These are phyloP conservation scores for Empidonax alnorum DNA, from an alignment of 2,113 vertebrate genomes.

Conservation along the genomic window DNA sequence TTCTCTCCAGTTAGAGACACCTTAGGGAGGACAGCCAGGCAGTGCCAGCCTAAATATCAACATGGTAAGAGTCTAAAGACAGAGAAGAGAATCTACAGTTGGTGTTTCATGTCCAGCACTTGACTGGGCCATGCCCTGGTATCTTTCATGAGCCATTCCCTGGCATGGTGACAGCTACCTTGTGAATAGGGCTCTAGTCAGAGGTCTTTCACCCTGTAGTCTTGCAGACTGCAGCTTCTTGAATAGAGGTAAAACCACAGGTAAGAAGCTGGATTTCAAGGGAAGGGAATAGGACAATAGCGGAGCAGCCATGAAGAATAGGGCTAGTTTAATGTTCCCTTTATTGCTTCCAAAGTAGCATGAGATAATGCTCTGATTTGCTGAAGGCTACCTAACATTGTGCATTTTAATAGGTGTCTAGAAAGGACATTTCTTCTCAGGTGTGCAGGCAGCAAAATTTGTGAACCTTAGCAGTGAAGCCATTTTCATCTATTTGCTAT, in stretches of 20 bases:
- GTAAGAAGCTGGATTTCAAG: background rate
- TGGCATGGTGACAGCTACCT: background rate
- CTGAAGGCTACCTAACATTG: background rate
- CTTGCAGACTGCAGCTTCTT: background rate
- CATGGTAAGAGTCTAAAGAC: background rate
- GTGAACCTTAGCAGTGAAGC: background rate
- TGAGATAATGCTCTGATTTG: background rate
- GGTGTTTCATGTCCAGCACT: background rate
- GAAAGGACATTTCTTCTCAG: background rate
- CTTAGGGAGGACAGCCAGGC: background rate
- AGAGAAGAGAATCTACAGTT: background rate
- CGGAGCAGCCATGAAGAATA: background rate
- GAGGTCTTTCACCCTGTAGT: background rate
- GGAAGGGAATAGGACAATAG: background rate
- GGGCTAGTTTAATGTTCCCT: background rate
- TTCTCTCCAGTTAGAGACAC: background rate
- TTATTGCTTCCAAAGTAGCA: slow-evolving; percentile 6
- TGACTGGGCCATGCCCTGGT: background rate
- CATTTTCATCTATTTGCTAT: background rate
- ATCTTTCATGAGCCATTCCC: background rate
- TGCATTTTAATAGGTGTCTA: background rate
- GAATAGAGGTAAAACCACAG: background rate
- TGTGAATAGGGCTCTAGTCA: background rate
- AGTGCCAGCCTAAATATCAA: background rate
- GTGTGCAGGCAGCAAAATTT: background rate